A percentile compares a stretch with the other conserved stretches of the same genome.
Conservation (phyloP, 1,140 invertebrate species). For the Eurytemora carolleeae region DNA sequence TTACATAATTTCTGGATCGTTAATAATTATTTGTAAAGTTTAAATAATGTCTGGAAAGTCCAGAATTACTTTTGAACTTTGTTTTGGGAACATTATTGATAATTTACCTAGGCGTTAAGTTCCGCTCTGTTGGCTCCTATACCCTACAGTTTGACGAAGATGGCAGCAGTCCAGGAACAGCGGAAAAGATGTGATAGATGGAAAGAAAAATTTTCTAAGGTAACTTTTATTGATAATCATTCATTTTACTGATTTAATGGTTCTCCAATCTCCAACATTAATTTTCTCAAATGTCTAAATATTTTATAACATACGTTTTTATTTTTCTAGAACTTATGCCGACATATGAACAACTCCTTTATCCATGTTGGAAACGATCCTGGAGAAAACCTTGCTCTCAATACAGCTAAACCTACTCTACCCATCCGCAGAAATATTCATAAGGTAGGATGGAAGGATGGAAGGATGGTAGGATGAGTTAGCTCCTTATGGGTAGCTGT, state of each 20-base stretch:
- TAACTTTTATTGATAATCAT: too few relatives aligned
- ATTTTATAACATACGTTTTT: too few relatives aligned
- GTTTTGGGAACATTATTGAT: not conserved
- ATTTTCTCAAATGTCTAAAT: too few relatives aligned
- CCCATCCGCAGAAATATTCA: slow-evolving; percentile 57
- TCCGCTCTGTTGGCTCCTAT: slow-evolving; percentile 18
- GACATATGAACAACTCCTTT: slow-evolving; percentile 78
- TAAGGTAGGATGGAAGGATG: too few relatives aligned
- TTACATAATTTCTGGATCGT: too few relatives aligned
- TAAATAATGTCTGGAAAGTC: too few relatives aligned
- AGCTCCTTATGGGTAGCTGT: too few relatives aligned
- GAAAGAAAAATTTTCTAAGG: slow-evolving; percentile 58
- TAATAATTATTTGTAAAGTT: too few relatives aligned
- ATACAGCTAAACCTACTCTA: slow-evolving; percentile 41
- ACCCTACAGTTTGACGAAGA: slow-evolving; percentile 30
- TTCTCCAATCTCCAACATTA: too few relatives aligned
- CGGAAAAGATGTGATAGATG: slow-evolving; percentile 60
- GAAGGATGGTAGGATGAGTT: too few relatives aligned
- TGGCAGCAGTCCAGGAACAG: slow-evolving; percentile 69
- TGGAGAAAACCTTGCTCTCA: slow-evolving; percentile 33
- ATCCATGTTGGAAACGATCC: slow-evolving; percentile 62
- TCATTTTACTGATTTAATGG: too few relatives aligned
- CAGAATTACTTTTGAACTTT: too few relatives aligned
- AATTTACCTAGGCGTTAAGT: slow-evolving; percentile 2
- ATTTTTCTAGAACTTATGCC: slow-evolving; percentile 34